A percentile compares a stretch with the other conserved stretches of the same genome.
These are phyloP conservation scores for Donacobius atricapilla DNA, from an alignment of 2,113 vertebrate genomes.

Conservation along the genomic window DNA sequence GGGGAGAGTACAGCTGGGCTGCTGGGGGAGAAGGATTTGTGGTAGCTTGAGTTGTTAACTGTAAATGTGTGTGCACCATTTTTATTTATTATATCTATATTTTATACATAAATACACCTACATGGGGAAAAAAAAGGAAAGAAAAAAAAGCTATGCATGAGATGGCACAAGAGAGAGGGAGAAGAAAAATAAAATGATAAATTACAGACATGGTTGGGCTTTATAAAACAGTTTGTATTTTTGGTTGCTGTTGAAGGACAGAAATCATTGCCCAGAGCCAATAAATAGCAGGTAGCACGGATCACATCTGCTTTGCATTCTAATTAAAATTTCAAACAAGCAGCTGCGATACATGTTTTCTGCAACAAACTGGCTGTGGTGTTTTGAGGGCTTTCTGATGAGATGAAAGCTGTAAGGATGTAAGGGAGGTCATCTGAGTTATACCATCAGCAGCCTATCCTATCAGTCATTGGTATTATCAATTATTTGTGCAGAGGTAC, in stretches of 20 bases:
- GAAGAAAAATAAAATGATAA: neutral
- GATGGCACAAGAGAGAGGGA: neutral
- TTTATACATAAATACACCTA: neutral
- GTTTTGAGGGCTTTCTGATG: neutral
- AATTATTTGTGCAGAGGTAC: neutral
- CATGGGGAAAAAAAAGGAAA: rapidly evolving
- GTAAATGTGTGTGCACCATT: rapidly evolving
- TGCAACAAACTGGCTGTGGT: neutral
- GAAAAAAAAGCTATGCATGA: neutral
- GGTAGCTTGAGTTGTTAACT: neutral
- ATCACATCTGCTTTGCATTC: neutral
- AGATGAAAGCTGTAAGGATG: conserved; percentile 12
- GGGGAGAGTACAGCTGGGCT: neutral
- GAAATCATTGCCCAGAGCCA: neutral
- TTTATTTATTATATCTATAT: neutral
- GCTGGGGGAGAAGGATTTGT: neutral
- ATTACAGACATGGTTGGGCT: neutral
- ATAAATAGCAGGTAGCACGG: neutral
- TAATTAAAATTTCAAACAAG: conserved; percentile 35
- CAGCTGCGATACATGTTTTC: neutral
- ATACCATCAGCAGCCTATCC: neutral
- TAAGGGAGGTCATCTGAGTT: neutral
- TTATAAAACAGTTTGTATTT: neutral
- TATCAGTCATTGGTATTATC: neutral
- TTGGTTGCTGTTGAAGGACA: neutral